Conservation (phyloP, 1,140 invertebrate genomes). For the Orussus abietinus region DNA sequence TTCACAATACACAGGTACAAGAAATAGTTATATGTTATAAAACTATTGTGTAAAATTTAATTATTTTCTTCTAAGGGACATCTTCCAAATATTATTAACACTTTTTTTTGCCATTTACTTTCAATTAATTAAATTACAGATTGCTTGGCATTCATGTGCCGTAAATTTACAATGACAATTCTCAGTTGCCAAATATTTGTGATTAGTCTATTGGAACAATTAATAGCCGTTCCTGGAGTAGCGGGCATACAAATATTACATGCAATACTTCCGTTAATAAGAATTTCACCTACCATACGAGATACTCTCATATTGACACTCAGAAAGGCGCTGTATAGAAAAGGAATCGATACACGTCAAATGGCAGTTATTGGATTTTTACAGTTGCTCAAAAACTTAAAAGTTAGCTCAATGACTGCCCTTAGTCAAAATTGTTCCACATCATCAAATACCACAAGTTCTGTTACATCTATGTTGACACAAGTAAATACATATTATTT, state of each 20-base stretch:
- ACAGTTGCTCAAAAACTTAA: conserved; percentile 53
- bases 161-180: conserved; percentile 46
- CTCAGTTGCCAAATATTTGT: conserved; percentile 51
- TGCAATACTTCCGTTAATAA: conserved; percentile 53
- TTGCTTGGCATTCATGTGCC: conserved; percentile 53
- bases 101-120: neutral
- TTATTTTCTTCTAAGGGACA: conserved; percentile 3
- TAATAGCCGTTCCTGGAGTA: conserved; percentile 45
- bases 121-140: conserved; percentile 43
- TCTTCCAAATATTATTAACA: conserved; percentile 3
- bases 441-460: conserved; percentile 34
- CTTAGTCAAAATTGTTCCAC: conserved; percentile 47
- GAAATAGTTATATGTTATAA: neutral
- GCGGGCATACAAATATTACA: conserved; percentile 49
- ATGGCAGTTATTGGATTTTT: conserved; percentile 58
- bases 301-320: conserved; percentile 57
- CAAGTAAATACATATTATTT: conserved; percentile 29
- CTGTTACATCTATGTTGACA: conserved; percentile 52
- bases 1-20: conserved; percentile 54
- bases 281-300: conserved; percentile 46
- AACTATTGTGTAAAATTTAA: conserved; percentile 8
- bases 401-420: conserved; percentile 43
- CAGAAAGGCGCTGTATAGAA: conserved; percentile 56
- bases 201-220: conserved; percentile 49
- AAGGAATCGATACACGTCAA: conserved; percentile 50